Evolutionary conservation across 2,888 invertebrate genomes (phyloP).

Genomic region (Drosophila paramelanica): DNA sequence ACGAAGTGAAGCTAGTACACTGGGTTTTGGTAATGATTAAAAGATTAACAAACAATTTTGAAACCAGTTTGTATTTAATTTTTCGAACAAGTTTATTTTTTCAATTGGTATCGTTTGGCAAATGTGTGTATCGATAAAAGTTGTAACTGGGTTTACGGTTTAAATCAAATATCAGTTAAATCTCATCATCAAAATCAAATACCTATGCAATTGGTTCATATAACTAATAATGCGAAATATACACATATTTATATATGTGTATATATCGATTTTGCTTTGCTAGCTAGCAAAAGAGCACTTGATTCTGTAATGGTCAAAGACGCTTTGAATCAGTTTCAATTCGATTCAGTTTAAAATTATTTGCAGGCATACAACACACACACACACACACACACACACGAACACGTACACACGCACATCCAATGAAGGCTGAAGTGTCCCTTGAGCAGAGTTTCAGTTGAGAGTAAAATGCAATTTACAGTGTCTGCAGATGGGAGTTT

Average conservation of each 20-base stretch:
- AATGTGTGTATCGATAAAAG: too few species aligned
- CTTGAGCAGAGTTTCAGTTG: constrained; percentile 22
- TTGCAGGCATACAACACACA: constrained; percentile 31
- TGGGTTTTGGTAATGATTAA: too few species aligned
- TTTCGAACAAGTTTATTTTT: too few species aligned
- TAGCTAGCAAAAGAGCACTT: constrained; percentile 5
- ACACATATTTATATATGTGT: too few species aligned
- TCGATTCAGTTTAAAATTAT: constrained; percentile 63
- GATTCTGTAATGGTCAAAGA: constrained; percentile 19
- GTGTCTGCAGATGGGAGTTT: constrained; percentile 10
- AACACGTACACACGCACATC: background rate
- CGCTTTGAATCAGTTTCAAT: constrained; percentile 52
- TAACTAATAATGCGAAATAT: background rate
- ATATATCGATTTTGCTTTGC: background rate
- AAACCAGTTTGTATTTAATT: too few species aligned
- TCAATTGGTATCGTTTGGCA: too few species aligned
- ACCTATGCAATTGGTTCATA: background rate
- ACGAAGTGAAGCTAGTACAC: too few species aligned
- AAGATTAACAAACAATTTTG: too few species aligned
- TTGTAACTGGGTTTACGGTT: too few species aligned
- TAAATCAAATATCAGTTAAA: too few species aligned
- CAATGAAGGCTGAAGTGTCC: constrained; percentile 10
- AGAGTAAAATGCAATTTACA: constrained; percentile 32
- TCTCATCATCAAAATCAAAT: too few species aligned
- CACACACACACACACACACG: background rate